These are phyloP conservation scores for Cassiopea andromeda DNA, from an alignment of 30 jellyfish, hydroid and myxozoan species.

Conservation along the genomic window DNA sequence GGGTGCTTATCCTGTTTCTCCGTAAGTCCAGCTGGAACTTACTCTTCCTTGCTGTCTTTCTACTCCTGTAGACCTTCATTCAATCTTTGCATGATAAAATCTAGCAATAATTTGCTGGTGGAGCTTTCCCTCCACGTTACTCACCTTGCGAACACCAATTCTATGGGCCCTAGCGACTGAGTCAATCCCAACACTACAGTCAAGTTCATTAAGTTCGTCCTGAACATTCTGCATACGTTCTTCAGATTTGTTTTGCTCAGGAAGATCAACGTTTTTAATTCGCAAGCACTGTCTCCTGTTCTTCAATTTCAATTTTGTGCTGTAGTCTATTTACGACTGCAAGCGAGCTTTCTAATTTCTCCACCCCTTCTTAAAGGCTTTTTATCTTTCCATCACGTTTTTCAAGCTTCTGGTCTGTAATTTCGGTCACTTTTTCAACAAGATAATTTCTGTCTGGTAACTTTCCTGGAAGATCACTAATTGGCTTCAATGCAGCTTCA, in stretches of 20 bases:
- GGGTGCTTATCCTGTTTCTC: slow-evolving; percentile 38
- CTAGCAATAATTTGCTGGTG: slow-evolving; percentile 40
- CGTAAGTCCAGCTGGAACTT: slow-evolving; percentile 45
- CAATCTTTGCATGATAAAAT: slow-evolving; percentile 35
- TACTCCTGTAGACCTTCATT: slow-evolving; percentile 30
- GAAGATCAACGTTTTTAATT: slow-evolving; percentile 15
- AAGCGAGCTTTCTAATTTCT: slow-evolving; percentile 19
- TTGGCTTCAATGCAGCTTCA: slow-evolving; percentile 39
- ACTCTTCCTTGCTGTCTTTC: slow-evolving; percentile 4
- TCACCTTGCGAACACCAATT: slow-evolving; percentile 22
- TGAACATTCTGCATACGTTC: slow-evolving; percentile 25
- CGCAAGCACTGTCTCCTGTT: slow-evolving; percentile 51
- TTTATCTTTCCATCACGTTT: slow-evolving; percentile 17
- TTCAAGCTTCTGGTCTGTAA: slow-evolving; percentile 24
- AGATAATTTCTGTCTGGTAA: slow-evolving; percentile 17
- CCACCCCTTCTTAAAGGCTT: slow-evolving; percentile 7
- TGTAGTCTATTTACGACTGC: slow-evolving; percentile 21
- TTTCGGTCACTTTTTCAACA: slow-evolving; percentile 26
- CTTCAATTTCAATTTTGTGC: slow-evolving; percentile 18
- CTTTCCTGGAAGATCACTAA: background rate
- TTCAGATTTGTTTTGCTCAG: slow-evolving; percentile 10
- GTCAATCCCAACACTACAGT: slow-evolving; percentile 31
- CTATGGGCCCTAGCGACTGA: slow-evolving; percentile 50
- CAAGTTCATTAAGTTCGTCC: slow-evolving; percentile 8
- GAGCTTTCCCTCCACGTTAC: slow-evolving; percentile 2